Conservation (phyloP, 2,113 vertebrate species). For the Colistium nudipinnis region DNA sequence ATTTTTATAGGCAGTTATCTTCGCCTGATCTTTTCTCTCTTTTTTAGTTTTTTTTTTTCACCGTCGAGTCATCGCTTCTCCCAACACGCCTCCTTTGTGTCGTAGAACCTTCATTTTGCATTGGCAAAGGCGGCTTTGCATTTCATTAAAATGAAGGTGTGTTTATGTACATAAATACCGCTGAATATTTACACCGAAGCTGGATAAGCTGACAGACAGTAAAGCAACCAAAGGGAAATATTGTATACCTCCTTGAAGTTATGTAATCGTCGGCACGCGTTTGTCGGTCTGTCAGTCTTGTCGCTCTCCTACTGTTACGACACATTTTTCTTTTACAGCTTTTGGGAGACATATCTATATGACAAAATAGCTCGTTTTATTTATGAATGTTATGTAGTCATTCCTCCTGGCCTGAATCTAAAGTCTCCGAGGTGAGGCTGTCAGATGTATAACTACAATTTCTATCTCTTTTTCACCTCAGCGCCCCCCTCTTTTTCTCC, state of each 20-base stretch:
- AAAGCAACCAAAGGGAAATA: too few relatives aligned
- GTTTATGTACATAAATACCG: too few relatives aligned
- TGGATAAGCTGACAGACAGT: too few relatives aligned
- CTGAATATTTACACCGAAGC: too few relatives aligned
- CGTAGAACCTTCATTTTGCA: not conserved
- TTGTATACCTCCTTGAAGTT: not conserved
- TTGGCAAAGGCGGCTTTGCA: not conserved
- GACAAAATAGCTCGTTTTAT: not conserved
- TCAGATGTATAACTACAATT: not conserved
- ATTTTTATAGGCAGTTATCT: not conserved
- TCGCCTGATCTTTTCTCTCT: not conserved
- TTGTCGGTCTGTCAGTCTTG: conserved; percentile 5
- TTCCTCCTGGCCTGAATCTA: not conserved
- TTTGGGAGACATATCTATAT: not conserved
- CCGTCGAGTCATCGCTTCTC: not conserved
- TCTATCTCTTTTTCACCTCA: not conserved
- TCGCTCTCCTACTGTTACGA: not conserved
- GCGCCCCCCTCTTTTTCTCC: not conserved
- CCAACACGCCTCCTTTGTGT: not conserved
- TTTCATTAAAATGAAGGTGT: not conserved
- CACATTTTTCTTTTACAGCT: not conserved
- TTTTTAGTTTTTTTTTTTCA: too few relatives aligned
- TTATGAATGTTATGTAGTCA: not conserved
- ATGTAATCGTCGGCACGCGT: conserved; percentile 7
- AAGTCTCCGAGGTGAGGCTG: not conserved